Conservation (phyloP, 2,797 vertebrate species). For the Galagoides demidoff region DNA sequence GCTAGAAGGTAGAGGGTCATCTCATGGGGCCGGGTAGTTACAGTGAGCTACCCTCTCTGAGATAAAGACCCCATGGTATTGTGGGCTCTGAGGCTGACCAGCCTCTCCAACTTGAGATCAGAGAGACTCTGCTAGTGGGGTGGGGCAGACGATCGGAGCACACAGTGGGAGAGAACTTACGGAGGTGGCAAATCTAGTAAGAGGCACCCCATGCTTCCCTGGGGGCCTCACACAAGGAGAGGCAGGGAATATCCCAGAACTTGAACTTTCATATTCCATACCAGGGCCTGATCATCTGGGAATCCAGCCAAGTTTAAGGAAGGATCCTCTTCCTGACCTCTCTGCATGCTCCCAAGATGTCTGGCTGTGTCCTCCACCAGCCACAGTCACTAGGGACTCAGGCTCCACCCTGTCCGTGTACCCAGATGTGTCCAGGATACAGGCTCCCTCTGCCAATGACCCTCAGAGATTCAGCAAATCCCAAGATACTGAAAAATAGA, state of each 20-base stretch:
- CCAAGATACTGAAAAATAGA: not conserved
- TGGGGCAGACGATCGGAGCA: not conserved
- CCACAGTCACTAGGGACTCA: fast-evolving
- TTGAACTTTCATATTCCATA: conserved; percentile 23
- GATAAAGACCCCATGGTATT: not conserved
- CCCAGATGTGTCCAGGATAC: not conserved
- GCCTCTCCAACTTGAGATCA: not conserved
- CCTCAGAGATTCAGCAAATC: not conserved
- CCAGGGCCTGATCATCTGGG: not conserved
- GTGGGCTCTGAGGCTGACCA: not conserved
- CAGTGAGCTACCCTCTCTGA: not conserved
- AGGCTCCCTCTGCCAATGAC: not conserved
- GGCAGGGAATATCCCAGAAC: not conserved
- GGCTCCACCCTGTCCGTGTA: not conserved
- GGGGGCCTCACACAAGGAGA: not conserved
- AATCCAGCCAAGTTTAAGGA: not conserved
- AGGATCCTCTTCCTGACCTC: not conserved
- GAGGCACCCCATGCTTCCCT: not conserved
- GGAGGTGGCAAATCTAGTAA: fast-evolving
- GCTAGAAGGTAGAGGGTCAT: not conserved
- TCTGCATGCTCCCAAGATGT: not conserved
- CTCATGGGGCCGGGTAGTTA: not conserved
- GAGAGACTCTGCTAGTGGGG: not conserved
- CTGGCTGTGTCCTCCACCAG: not conserved
- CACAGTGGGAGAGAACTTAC: not conserved